phyloP scores from a whole-genome alignment of 2,888 invertebrate genomes.

The Lathronympha strigana region DNA sequence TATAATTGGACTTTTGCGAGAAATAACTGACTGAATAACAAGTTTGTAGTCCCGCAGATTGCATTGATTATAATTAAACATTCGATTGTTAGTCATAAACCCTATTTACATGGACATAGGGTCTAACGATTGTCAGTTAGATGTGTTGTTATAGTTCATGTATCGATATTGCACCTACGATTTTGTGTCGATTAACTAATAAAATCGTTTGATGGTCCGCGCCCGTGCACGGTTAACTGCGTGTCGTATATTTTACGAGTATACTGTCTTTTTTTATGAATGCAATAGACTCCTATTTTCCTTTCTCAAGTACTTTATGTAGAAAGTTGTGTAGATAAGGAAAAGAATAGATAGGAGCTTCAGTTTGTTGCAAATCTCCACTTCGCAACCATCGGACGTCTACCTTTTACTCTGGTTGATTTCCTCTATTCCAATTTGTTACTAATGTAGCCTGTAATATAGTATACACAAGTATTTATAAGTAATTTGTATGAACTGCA shows the following conservation, averaged over 20 bases:
- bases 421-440: no score
- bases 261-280: neutral
- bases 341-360: neutral
- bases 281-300: neutral
- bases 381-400: neutral
- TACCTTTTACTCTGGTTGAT: no score
- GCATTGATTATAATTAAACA: no score
- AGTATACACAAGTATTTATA: no score
- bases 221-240: constrained; percentile 44
- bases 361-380: neutral
- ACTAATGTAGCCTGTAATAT: no score
- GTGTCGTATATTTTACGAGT: neutral
- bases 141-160: constrained; percentile 41
- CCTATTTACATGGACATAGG: constrained; percentile 53
- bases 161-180: constrained; percentile 47
- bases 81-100: no score
- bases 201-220: constrained; percentile 35
- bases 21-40: no score
- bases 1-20: no score
- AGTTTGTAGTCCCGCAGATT: no score
- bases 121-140: no score
- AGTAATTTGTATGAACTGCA: no score
- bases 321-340: neutral
- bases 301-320: neutral
- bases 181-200: constrained; percentile 45